Base-by-base conservation (phyloP, 2,113 vertebrate genomes). In the Phycodurus eques region DNA sequence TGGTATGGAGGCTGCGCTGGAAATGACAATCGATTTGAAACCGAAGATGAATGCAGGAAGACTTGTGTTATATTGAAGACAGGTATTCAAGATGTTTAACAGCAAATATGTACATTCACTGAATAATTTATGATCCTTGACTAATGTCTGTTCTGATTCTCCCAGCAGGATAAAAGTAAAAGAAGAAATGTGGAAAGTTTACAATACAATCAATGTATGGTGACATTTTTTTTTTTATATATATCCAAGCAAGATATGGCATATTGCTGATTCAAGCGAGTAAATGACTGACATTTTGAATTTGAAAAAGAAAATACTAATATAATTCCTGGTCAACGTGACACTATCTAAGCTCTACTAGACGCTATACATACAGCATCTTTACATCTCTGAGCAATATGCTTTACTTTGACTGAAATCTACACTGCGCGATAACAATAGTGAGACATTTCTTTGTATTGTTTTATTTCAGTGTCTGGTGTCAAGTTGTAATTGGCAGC, bases 1-100 rank as follows among this genome's bases (percentile, higher is more conserved):
- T 96, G 94, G 95, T 94, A 93, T 0, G 92, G 93, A 75, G 93
- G 94, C 85, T 96, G 94, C 0, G 72, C 88, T 14, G 94, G 93
- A 80, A 97, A 96, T 47, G 86, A 83, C 22, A 95, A 96, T 87
- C 93, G 95, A 65, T 95, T 92, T 77, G 88, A 94, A 61, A 93
- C 83, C 53, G 93, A 96, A 77, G 89, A 88, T 11, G 90, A 95
- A 66, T 94, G 94, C 70, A 94, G 90, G 88, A 92, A 89, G 59
- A 80, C 86, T 46, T 96, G 94, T 78, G 90, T 94, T 53, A 43
- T 85, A 77, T 79, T 72, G 67, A 82, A 71, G 78, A 85, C 67
- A 93, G 91, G 92, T 91, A 89, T 47, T 57, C 0, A 13, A 7
- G 0, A 39, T 63, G 72, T 60, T 15, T 33, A 20, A 12, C n/a